Evolutionary conservation across 2,797 vertebrate genomes (phyloP).

Genomic region (Bovichtus variegatus): DNA sequence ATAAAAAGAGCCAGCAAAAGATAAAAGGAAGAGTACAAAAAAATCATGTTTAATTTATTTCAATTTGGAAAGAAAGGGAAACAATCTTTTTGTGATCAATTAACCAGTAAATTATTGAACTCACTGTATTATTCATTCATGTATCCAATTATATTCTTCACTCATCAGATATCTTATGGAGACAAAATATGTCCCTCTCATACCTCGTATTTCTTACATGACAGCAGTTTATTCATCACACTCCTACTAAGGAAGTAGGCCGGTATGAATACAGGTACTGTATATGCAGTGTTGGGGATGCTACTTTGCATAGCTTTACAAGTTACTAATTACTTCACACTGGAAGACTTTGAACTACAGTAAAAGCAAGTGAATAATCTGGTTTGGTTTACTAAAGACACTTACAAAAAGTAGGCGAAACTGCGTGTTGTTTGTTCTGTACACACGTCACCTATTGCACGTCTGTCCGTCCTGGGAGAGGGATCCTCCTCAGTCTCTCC

Average conservation of each 20-base stretch:
- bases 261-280: neutral
- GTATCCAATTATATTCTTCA: neutral
- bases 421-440: too few species aligned
- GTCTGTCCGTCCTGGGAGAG: too few species aligned
- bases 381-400: too few species aligned
- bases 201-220: neutral
- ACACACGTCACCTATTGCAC: too few species aligned
- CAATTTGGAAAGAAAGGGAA: neutral
- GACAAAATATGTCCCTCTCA: neutral
- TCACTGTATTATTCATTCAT: neutral
- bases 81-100: neutral
- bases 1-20: neutral
- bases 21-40: neutral
- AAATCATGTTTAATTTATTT: neutral
- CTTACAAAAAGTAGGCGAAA: too few species aligned
- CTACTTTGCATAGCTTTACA: too few species aligned
- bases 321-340: too few species aligned
- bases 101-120: neutral
- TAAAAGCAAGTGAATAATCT: too few species aligned
- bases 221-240: neutral
- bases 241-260: neutral
- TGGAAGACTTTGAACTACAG: too few species aligned
- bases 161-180: neutral
- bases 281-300: too few species aligned
- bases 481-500: too few species aligned